These are phyloP conservation scores for Cottus gobio DNA, from an alignment of 2,113 vertebrate species.

Conservation along the genomic window DNA sequence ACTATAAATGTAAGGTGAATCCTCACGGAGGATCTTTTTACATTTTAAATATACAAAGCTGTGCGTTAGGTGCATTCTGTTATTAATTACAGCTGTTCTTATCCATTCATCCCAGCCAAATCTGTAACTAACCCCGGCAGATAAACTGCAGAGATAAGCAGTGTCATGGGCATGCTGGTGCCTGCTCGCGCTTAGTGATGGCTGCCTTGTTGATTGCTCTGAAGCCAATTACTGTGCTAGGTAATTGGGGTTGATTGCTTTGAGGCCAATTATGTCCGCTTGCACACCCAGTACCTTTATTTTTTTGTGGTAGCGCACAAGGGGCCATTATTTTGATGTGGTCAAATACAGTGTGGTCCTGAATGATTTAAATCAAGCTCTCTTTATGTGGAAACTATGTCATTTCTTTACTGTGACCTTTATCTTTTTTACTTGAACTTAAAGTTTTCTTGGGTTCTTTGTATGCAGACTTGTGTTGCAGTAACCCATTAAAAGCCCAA, in stretches of 20 bases:
- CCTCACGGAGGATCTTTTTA: not conserved
- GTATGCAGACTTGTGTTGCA: slow-evolving; percentile 32
- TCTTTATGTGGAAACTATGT: slow-evolving; percentile 23
- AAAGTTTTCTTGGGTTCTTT: slow-evolving; percentile 20
- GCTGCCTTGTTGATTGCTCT: slow-evolving; percentile 73
- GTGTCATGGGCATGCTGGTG: slow-evolving; percentile 69
- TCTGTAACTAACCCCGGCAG: slow-evolving; percentile 39
- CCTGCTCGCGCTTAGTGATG: slow-evolving; percentile 72
- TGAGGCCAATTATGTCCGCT: slow-evolving; percentile 74
- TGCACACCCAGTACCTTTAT: slow-evolving; percentile 59
- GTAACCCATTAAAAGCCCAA: slow-evolving; percentile 56
- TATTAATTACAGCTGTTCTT: slow-evolving; percentile 43
- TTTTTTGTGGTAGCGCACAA: slow-evolving; percentile 50
- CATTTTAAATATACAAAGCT: not conserved
- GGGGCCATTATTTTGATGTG: slow-evolving; percentile 60
- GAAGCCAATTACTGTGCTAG: slow-evolving; percentile 69
- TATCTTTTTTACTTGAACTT: slow-evolving; percentile 6
- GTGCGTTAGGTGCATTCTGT: not conserved
- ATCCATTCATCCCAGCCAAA: slow-evolving; percentile 41
- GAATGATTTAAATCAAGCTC: slow-evolving; percentile 63
- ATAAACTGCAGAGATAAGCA: slow-evolving; percentile 75
- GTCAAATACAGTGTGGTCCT: slow-evolving; percentile 60
- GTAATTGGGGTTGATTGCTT: slow-evolving; percentile 80
- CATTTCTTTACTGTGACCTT: slow-evolving; percentile 28
- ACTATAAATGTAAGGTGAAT: not conserved